Conservation (phyloP, 2,888 invertebrate species). For the Trisateles emortualis region DNA sequence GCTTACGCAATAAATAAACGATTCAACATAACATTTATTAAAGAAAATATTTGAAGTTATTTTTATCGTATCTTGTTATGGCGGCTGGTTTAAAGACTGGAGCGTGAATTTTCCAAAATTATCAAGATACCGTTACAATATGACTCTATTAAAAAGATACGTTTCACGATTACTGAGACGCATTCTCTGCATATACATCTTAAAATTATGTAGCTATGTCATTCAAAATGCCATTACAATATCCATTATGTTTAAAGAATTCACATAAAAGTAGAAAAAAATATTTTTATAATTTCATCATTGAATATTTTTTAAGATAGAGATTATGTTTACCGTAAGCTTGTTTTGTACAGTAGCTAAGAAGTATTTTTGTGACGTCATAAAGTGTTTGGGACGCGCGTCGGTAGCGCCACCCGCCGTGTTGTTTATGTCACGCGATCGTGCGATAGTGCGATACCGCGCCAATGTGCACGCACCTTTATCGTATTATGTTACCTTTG, state of each 20-base stretch:
- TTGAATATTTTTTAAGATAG: slow-evolving; percentile 17
- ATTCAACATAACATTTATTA: slow-evolving; percentile 4
- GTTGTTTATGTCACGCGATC: slow-evolving; percentile 79
- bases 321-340: slow-evolving; percentile 42
- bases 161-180: slow-evolving; percentile 27
- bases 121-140: slow-evolving; percentile 41
- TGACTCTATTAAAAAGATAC: slow-evolving; percentile 43
- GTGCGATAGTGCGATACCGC: slow-evolving; percentile 70
- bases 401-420: slow-evolving; percentile 80
- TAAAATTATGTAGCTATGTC: slow-evolving; percentile 47
- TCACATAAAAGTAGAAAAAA: slow-evolving; percentile 37
- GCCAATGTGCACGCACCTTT: slow-evolving; percentile 71
- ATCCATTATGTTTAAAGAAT: slow-evolving; percentile 42
- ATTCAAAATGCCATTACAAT: slow-evolving; percentile 42
- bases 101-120: slow-evolving; percentile 31
- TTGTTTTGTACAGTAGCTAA: slow-evolving; percentile 51
- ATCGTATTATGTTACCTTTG: slow-evolving; percentile 65
- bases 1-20: background rate
- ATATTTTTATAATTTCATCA: slow-evolving; percentile 39
- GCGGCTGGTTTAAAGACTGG: background rate
- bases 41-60: background rate
- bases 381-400: slow-evolving; percentile 62
- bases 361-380: slow-evolving; percentile 66
- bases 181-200: slow-evolving; percentile 48
- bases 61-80: background rate